Conservation (phyloP, 2,888 invertebrate genomes). For the Iselma pallidipennis region DNA sequence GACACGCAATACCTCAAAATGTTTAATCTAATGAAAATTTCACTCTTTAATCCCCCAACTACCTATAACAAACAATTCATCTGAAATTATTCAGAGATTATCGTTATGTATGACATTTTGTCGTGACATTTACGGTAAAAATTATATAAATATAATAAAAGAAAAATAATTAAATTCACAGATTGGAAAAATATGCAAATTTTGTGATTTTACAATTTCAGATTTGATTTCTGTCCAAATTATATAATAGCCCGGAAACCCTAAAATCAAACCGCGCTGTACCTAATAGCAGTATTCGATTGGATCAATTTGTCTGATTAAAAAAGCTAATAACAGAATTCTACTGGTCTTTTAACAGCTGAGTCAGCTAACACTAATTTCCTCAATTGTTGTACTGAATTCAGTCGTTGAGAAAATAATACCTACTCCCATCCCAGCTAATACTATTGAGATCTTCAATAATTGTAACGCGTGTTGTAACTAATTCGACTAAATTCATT, state of each 20-base stretch:
- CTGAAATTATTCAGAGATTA: neutral
- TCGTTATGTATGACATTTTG: neutral
- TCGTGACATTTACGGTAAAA: neutral
- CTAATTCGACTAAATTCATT: neutral
- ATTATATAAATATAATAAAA: neutral
- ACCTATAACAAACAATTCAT: neutral
- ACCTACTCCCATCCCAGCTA: too few species aligned
- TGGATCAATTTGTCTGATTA: neutral
- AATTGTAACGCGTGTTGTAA: neutral
- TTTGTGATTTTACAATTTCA: neutral
- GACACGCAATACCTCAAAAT: neutral
- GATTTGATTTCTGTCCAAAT: neutral
- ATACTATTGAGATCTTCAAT: too few species aligned
- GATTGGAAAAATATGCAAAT: neutral
- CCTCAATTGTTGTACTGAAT: too few species aligned
- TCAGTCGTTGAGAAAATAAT: neutral
- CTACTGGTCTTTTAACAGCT: conserved; percentile 8
- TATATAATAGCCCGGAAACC: neutral
- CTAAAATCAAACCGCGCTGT: neutral
- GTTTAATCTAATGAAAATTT: neutral
- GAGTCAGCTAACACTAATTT: conserved; percentile 26
- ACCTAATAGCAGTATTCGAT: too few species aligned
- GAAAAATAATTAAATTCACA: neutral
- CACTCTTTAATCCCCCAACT: neutral
- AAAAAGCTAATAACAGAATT: neutral